Evolutionary conservation across 2,113 vertebrate genomes (phyloP).

Genomic region (Elachura formosa): DNA sequence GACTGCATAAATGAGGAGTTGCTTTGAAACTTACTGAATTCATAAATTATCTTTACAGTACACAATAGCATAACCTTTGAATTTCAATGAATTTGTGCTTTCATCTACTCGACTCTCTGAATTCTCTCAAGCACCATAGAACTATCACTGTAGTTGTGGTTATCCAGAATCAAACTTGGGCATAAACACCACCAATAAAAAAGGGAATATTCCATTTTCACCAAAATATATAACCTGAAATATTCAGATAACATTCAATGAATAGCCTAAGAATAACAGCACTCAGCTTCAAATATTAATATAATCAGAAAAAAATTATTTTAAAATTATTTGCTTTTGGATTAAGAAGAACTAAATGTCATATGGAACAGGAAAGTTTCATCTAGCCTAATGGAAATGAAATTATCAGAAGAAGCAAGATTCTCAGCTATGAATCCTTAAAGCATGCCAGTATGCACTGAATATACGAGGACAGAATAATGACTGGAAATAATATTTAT

Average conservation of each 20-base stretch:
- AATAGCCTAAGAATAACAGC: neutral
- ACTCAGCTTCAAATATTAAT: neutral
- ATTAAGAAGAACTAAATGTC: neutral
- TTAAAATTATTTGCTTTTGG: neutral
- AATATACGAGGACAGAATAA: neutral
- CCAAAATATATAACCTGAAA: neutral
- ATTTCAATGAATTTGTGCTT: neutral
- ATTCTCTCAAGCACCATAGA: neutral
- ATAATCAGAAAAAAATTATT: neutral
- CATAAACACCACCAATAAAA: neutral
- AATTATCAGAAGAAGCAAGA: neutral
- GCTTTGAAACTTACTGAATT: neutral
- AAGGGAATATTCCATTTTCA: neutral
- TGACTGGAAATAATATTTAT: neutral
- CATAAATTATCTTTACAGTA: neutral
- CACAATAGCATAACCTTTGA: constrained; percentile 15
- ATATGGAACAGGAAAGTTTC: neutral
- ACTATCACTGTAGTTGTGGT: neutral
- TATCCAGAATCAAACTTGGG: neutral
- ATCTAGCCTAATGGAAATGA: neutral
- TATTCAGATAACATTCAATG: neutral
- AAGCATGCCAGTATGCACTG: neutral
- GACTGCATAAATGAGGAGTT: neutral
- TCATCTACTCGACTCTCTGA: neutral
- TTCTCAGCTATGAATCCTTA: neutral